Conservation (phyloP, 2,888 invertebrate genomes). For the Choristoneura rosaceana region DNA sequence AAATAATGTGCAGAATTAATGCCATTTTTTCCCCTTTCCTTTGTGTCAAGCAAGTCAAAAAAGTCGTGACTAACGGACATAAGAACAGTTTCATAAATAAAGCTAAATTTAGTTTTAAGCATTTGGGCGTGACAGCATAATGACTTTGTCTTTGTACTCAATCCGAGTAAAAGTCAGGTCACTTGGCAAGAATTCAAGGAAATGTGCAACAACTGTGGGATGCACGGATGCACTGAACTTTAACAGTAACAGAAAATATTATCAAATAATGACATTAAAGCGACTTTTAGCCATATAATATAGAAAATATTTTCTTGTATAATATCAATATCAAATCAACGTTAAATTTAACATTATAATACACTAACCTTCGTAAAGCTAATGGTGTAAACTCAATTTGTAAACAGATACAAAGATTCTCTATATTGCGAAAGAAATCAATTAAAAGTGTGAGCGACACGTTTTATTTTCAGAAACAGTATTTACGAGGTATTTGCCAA, state of each 20-base stretch:
- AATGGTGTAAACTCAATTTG: too few species aligned
- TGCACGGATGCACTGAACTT: constrained; percentile 9
- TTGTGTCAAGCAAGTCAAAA: not conserved
- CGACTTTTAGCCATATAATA: not conserved
- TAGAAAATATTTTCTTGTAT: not conserved
- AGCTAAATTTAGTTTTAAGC: not conserved
- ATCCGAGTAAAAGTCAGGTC: constrained; percentile 22
- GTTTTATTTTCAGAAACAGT: not conserved
- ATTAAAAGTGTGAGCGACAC: constrained; percentile 4
- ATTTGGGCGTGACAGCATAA: constrained; percentile 7
- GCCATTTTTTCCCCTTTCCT: not conserved
- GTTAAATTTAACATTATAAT: too few species aligned
- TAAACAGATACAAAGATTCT: not conserved
- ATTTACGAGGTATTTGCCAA: constrained; percentile 7
- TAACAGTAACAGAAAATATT: not conserved
- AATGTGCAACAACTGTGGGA: constrained; percentile 16
- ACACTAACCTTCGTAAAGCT: too few species aligned
- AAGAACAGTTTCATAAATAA: constrained; percentile 1
- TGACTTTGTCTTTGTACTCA: constrained; percentile 24
- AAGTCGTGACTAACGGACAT: not conserved
- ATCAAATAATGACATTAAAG: not conserved
- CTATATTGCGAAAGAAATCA: not conserved
- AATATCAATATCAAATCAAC: too few species aligned
- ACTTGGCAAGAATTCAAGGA: constrained; percentile 34
- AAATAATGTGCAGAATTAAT: not conserved